Evolutionary conservation across 2,888 invertebrate genomes (phyloP), one percentile per base, ranked within the genome.

Genomic region (Nephrotoma flavescens): DNA sequence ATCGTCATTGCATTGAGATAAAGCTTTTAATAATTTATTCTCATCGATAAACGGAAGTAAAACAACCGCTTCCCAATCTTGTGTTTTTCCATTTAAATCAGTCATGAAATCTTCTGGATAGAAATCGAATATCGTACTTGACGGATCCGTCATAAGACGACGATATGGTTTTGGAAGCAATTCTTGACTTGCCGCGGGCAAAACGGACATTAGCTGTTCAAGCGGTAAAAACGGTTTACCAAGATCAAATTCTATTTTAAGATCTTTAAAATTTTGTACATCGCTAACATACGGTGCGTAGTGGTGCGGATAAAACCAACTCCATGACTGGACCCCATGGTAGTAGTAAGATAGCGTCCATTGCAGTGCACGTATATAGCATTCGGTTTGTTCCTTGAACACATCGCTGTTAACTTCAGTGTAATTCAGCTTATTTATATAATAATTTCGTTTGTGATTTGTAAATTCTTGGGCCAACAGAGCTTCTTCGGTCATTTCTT

Each of bases 261-360:
- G 92, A 88, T 95, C 92, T 88, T 94, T 93, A 90, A 99, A 98
- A 87, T 95, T 95, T 89, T 94, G 95, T 47, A 99, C 94, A 91
- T 99, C 99, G 3, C 98, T 98, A 89, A 98, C 96, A 90, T 96
- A 99, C 0, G 99, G 99, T 0, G 99, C 97, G 92, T 99, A 99
- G 91, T 99, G 99, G 90, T 97, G 97, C 0, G 98, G 98, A 91
- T 98, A 99, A 92, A 94, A 99, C 99, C 99, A 99, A 44, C 97
- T 96, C 99, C 99, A 99, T 0, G 98, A 98, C 86, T 96, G 96
- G 84, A 98, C 97, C 6, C 99, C 99, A 89, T 97, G 95, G 92
- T 98, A 99, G 91, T 99, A 99, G 91, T 99, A 99, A 90, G 96
- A 94, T 19, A 99, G 92, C 90, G 98, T 97, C 99, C 99, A 99